Percentiles rank a stretch among this genome's conserved stretches.
phyloP scores from a whole-genome alignment of 2,888 invertebrate species.

The Carabus problematicus region DNA sequence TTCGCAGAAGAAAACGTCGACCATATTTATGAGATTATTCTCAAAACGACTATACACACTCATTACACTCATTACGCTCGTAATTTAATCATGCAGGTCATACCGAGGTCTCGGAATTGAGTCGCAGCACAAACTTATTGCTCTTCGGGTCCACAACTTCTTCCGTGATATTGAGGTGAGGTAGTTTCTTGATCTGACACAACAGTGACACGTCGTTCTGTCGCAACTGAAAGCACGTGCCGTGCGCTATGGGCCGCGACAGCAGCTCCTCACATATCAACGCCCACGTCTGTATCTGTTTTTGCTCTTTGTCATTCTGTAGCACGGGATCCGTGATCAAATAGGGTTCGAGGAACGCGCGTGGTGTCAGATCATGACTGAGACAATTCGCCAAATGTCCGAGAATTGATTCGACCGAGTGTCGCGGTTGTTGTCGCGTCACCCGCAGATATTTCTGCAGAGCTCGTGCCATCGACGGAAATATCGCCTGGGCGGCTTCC shows the following conservation, averaged over 20 bases:
- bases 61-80: too few relatives aligned
- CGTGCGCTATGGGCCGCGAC: constrained; percentile 83
- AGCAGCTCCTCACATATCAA: constrained; percentile 91
- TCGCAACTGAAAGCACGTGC: constrained; percentile 87
- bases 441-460: constrained; percentile 95
- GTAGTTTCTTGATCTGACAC: constrained; percentile 84
- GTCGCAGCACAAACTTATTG: constrained; percentile 90
- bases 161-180: constrained; percentile 94
- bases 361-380: constrained; percentile 91
- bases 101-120: constrained; percentile 97
- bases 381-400: constrained; percentile 90
- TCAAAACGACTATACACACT: too few relatives aligned
- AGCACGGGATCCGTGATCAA: constrained; percentile 84
- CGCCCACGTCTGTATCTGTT: constrained; percentile 93
- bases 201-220: constrained; percentile 93
- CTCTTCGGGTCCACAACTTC: constrained; percentile 96
- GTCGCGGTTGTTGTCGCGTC: constrained; percentile 94
- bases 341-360: constrained; percentile 95
- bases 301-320: constrained; percentile 82
- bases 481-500: constrained; percentile 97
- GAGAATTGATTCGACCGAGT: constrained; percentile 92
- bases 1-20: constrained; percentile 1
- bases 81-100: constrained; percentile 67
- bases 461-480: constrained; percentile 95
- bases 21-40: too few relatives aligned